A percentile compares a stretch with the other conserved stretches of the same genome.
Conservation (phyloP, 2,888 invertebrate species). For the Stenolophus ochropezus region DNA sequence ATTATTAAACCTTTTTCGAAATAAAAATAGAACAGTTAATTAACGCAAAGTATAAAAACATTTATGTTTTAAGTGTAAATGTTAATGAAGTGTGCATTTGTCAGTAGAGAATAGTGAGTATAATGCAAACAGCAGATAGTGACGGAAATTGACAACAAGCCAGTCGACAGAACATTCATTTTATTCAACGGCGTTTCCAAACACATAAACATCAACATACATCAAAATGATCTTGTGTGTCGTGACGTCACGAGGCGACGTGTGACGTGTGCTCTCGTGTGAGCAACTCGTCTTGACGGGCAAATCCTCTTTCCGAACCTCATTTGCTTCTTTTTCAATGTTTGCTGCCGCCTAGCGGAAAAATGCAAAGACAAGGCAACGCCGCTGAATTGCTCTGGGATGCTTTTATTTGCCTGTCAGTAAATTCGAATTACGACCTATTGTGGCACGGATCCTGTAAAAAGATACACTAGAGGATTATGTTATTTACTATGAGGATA, state of each 20-base stretch:
- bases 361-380: slow-evolving; percentile 3
- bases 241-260: background rate
- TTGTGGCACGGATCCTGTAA: background rate
- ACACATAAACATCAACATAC: slow-evolving; percentile 28
- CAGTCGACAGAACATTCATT: slow-evolving; percentile 22
- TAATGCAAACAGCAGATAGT: no score
- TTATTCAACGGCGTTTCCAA: slow-evolving; percentile 13
- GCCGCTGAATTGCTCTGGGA: background rate
- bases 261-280: slow-evolving; percentile 17
- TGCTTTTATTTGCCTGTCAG: background rate
- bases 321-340: slow-evolving; percentile 42
- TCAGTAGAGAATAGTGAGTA: no score
- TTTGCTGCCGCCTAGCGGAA: slow-evolving; percentile 5
- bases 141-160: background rate
- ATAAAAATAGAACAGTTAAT: no score
- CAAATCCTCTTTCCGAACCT: slow-evolving; percentile 37
- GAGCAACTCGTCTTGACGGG: slow-evolving; percentile 6
- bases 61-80: no score
- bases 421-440: background rate
- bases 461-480: background rate
- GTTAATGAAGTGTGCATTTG: no score
- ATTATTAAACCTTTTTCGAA: no score
- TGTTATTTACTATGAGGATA: background rate
- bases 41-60: no score
- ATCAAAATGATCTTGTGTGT: slow-evolving; percentile 36